These are phyloP conservation scores for Deroptyus accipitrinus DNA, from an alignment of 2,113 vertebrate species.

Conservation along the genomic window DNA sequence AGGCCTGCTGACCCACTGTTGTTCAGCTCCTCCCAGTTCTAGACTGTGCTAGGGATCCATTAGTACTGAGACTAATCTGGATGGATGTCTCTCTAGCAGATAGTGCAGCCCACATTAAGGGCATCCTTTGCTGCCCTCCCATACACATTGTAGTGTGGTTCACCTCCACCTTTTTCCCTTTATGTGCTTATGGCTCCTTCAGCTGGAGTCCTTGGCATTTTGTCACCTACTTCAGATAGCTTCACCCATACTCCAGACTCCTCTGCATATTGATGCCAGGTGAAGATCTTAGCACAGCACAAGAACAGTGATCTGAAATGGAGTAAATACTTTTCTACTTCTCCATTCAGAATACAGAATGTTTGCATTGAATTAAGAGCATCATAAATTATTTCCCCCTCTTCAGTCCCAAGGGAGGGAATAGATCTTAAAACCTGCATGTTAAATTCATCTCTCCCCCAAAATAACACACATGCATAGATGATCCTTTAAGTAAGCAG, in stretches of 20 bases:
- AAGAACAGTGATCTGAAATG: not conserved
- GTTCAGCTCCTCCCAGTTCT: not conserved
- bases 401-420: not conserved
- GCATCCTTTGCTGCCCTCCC: not conserved
- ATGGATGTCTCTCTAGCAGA: not conserved
- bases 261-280: accelerated
- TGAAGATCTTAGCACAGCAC: not conserved
- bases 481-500: conserved; percentile 38
- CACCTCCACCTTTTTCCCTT: not conserved
- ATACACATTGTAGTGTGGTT: accelerated
- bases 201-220: not conserved
- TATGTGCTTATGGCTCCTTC: accelerated
- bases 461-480: not conserved
- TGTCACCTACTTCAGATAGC: not conserved
- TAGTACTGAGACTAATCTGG: not conserved
- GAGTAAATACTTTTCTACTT: not conserved
- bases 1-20: not conserved
- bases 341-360: not conserved
- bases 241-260: accelerated
- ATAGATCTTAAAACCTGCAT: not conserved
- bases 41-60: not conserved
- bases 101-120: not conserved
- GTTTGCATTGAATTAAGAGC: not conserved
- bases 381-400: not conserved
- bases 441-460: not conserved